Conservation (phyloP, 2,888 invertebrate genomes). For the Sepioteuthis lessoniana region DNA sequence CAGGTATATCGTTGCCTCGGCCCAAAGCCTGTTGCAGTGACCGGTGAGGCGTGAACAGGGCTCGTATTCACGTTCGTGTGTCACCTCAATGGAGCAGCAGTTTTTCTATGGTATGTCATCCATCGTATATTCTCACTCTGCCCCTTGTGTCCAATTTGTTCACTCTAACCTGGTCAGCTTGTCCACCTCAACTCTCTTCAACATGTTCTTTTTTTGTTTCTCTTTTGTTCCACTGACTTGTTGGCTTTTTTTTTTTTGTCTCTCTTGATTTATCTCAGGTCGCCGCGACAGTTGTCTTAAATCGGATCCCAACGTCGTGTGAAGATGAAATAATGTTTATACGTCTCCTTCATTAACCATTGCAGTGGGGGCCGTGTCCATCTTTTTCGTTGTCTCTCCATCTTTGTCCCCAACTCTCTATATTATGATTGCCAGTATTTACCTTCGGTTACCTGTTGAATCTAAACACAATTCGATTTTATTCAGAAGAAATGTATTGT, state of each 20-base stretch:
- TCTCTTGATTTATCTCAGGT: not conserved
- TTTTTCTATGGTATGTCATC: not conserved
- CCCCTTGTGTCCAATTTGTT: not conserved
- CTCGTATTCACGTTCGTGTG: conserved; percentile 12
- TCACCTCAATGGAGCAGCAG: conserved; percentile 5
- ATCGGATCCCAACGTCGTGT: not conserved
- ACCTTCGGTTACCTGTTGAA: too few species aligned
- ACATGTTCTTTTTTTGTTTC: not conserved
- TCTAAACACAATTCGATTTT: not conserved
- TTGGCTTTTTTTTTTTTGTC: not conserved
- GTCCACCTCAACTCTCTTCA: not conserved
- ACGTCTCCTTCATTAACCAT: not conserved
- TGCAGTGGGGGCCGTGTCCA: too few species aligned
- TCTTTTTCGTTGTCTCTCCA: not conserved
- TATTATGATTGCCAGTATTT: too few species aligned
- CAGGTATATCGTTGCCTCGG: conserved; percentile 18
- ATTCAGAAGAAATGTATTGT: not conserved
- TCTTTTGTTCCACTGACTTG: not conserved
- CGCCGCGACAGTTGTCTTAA: not conserved
- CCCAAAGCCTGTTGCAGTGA: conserved; percentile 14
- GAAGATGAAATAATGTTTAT: not conserved
- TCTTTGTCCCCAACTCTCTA: not conserved
- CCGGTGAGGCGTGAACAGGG: not conserved
- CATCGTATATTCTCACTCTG: not conserved
- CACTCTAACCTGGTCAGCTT: not conserved